phyloP scores from a whole-genome alignment of 2,888 invertebrate species.

The Oscheius myriophilus region DNA sequence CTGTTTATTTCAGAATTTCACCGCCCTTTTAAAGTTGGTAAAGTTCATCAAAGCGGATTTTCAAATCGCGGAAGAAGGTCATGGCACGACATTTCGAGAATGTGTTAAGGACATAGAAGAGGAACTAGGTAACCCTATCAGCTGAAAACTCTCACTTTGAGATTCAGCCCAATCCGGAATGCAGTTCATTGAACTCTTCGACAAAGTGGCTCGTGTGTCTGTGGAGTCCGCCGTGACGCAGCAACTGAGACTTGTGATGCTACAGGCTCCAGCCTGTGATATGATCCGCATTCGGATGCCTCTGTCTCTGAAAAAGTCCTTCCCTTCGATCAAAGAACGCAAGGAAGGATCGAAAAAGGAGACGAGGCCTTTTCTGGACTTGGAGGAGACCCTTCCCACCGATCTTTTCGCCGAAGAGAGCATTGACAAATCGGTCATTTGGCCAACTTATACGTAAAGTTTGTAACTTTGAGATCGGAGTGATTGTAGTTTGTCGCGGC shows the following conservation, averaged over 20 bases:
- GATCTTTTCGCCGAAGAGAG: constrained; percentile 15
- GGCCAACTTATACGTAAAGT: constrained; percentile 2
- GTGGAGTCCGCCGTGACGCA: constrained; percentile 17
- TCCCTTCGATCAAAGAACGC: too few relatives aligned
- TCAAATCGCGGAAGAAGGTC: constrained; percentile 20
- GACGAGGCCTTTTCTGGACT: constrained; percentile 4
- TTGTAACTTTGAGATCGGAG: too few relatives aligned
- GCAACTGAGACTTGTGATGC: constrained; percentile 12
- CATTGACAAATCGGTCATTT: constrained; percentile 7
- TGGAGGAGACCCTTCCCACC: constrained; percentile 6
- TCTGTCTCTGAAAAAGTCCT: background rate
- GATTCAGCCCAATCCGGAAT: constrained; percentile 12
- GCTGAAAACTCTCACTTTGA: background rate
- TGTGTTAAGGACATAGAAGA: constrained; percentile 21
- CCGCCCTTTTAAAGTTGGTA: background rate
- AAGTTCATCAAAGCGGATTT: constrained; percentile 23
- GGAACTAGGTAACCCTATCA: background rate
- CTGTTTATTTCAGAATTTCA: constrained; percentile 7
- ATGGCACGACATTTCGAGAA: constrained; percentile 18
- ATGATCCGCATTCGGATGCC: constrained; percentile 22
- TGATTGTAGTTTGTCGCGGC: too few relatives aligned
- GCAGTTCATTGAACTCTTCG: constrained; percentile 20
- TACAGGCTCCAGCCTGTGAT: constrained; percentile 14
- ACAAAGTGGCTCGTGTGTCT: constrained; percentile 11
- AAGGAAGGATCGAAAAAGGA: background rate